A percentile compares a stretch with the other conserved stretches of the same genome.
Conservation (phyloP, 2,888 invertebrate genomes). For the Copidosoma aretas region DNA sequence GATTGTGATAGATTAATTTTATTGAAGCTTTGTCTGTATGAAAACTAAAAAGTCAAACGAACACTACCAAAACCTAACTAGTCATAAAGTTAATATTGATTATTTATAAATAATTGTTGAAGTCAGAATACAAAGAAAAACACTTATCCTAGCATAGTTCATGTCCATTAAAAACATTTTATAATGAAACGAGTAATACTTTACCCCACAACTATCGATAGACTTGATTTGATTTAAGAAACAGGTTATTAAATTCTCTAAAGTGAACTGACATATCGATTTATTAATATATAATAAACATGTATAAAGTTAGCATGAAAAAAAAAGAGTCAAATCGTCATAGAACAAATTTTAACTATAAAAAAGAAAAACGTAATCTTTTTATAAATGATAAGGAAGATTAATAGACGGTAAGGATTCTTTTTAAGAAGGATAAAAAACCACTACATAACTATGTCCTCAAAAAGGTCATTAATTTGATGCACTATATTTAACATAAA, state of each 20-base stretch:
- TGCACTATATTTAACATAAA: slow-evolving; percentile 31
- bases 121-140: background rate
- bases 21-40: slow-evolving; percentile 1
- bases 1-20: no score
- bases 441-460: slow-evolving; percentile 17
- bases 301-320: slow-evolving; percentile 27
- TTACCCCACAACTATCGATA: background rate
- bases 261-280: slow-evolving; percentile 44
- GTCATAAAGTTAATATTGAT: slow-evolving; percentile 13
- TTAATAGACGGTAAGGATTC: background rate
- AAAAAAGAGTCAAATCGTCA: slow-evolving; percentile 24
- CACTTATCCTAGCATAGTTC: slow-evolving; percentile 4
- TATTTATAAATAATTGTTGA: slow-evolving; percentile 21
- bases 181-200: background rate
- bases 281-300: slow-evolving; percentile 30
- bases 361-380: slow-evolving; percentile 17
- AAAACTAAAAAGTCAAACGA: slow-evolving; percentile 3
- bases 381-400: slow-evolving; percentile 11
- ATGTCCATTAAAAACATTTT: slow-evolving; percentile 9
- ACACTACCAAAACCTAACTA: slow-evolving; percentile 10
- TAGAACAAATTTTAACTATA: slow-evolving; percentile 22
- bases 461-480: slow-evolving; percentile 23
- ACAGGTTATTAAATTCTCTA: slow-evolving; percentile 16
- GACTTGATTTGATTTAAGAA: slow-evolving; percentile 8
- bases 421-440: slow-evolving; percentile 1